Evolutionary conservation across 2,888 invertebrate genomes (phyloP), one percentile per base, ranked within the genome.

Genomic region (Xestia sexstrigata): DNA sequence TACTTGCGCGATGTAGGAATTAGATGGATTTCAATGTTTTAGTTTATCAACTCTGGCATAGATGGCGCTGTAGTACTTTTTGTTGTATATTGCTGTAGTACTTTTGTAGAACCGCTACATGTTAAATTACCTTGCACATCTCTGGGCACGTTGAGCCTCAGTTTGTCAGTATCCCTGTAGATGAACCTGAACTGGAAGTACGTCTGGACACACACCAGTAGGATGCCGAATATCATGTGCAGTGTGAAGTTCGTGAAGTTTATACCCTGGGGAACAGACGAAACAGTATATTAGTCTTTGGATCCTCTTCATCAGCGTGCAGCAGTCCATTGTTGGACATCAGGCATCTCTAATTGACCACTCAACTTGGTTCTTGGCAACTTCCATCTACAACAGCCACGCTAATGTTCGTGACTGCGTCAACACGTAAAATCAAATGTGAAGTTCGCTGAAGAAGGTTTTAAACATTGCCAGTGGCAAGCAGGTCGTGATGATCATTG

Each of bases 211-310:
- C 97, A 95, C 2, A 98, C 97, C 2, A 99, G 89, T 0, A 98
- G 49, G 0, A 98, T 98, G 0, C 99, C 99, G 0, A 98, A 94
- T 0, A 97, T 95, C 98, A 99, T 98, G 93, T 99, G 99, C 0
- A 98, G 89, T 0, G 98, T 98, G 93, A 99, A 99, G 58, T 97
- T 97, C 1, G 98, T 97, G 93, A 99, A 99, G 87, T 98, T 98
- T 0, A 99, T 97, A 4, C 98, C 98, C 99, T 99, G 95, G 23
- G 0, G 95, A 95, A 58, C 0, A 71, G 70, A 72, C 17, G 3
- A 71, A 23, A 47, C 3, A 7, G 8, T 5, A 20, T n/a, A 35
- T 55, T 30, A 26, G 26, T 4, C 23, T 2, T 30, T 62, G 30
- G 20, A 20, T 5, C 5, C 17, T 62, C 30, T 20, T 62, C 0